These are phyloP conservation scores for Microtus richardsoni DNA, from an alignment of 2,113 vertebrate species.

Conservation along the genomic window DNA sequence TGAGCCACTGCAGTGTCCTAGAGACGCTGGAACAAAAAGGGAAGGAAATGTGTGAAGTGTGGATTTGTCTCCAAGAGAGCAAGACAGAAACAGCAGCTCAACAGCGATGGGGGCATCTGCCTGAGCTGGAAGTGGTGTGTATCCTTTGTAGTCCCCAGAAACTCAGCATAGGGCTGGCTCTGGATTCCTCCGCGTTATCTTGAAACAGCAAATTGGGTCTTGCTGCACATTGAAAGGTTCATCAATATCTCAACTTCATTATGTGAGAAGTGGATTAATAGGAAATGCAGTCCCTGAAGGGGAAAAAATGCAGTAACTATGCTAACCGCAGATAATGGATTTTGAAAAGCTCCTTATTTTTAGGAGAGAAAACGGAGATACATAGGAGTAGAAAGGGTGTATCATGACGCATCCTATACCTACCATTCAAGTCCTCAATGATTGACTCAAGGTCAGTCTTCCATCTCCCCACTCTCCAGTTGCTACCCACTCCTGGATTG, in stretches of 20 bases:
- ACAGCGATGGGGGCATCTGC: neutral
- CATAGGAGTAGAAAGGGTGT: neutral
- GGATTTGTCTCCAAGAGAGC: neutral
- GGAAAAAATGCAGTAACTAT: neutral
- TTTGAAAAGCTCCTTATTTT: conserved; percentile 43
- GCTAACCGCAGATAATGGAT: conserved; percentile 6
- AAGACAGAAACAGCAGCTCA: neutral
- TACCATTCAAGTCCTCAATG: neutral
- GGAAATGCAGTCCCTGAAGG: neutral
- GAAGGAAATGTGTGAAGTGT: neutral
- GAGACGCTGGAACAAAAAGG: neutral
- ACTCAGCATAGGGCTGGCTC: neutral
- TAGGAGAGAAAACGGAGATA: neutral
- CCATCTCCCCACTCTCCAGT: neutral
- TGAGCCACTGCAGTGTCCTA: neutral
- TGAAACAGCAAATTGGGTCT: conserved; percentile 18
- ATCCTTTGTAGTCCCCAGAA: neutral
- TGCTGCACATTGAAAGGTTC: neutral
- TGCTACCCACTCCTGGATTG: neutral
- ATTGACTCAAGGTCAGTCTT: neutral
- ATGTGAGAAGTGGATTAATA: conserved; percentile 49
- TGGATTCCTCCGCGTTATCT: neutral
- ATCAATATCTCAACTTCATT: conserved; percentile 48
- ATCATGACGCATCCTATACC: neutral
- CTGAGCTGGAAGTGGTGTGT: neutral